Conservation (phyloP, 2,888 invertebrate genomes). For the Coelopa pilipes region DNA sequence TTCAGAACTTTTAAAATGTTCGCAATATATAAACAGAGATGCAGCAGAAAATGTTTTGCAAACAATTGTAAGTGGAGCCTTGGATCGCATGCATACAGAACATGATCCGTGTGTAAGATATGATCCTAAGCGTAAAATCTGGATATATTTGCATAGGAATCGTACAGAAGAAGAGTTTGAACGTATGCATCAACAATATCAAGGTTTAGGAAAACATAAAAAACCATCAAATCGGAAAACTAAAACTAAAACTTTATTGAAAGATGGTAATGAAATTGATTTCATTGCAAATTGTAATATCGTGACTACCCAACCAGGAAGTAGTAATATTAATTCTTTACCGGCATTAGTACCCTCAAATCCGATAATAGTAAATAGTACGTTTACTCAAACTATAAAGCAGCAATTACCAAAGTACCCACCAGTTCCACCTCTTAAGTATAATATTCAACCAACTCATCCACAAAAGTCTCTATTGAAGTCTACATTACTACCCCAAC, state of each 20-base stretch:
- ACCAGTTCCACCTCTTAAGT: conserved; percentile 60
- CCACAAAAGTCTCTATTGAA: conserved; percentile 58
- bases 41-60: conserved; percentile 69
- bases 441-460: conserved; percentile 52
- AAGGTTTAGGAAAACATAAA: conserved; percentile 72
- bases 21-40: conserved; percentile 72
- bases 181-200: conserved; percentile 76
- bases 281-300: not conserved
- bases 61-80: conserved; percentile 87
- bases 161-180: conserved; percentile 72
- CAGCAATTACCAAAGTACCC: conserved; percentile 51
- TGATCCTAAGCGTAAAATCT: conserved; percentile 89
- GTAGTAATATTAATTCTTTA: conserved; percentile 41
- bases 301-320: conserved; percentile 25
- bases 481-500: conserved; percentile 44
- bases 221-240: conserved; percentile 56
- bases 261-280: conserved; percentile 37
- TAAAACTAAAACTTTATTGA: conserved; percentile 39
- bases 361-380: conserved; percentile 48
- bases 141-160: conserved; percentile 94
- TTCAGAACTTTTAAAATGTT: conserved; percentile 84
- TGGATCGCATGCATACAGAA: conserved; percentile 90
- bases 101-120: conserved; percentile 93
- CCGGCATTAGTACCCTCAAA: conserved; percentile 60
- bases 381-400: conserved; percentile 23